Evolutionary conservation across 2,888 invertebrate species (phyloP).

Genomic region (Ichneumon xanthorius): DNA sequence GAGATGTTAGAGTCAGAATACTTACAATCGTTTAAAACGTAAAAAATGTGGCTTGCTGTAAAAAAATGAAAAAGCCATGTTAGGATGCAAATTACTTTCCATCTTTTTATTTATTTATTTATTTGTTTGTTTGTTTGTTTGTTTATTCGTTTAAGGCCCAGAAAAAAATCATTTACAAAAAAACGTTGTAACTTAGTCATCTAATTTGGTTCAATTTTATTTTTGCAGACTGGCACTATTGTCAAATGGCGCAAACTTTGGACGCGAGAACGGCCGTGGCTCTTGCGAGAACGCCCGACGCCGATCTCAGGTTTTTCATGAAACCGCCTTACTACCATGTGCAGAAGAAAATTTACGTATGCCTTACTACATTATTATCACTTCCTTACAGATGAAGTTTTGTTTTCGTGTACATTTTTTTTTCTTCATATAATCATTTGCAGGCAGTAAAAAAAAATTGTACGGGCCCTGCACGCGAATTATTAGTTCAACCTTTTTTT

Average conservation of each 20-base stretch:
- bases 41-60: too few relatives aligned
- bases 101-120: background rate
- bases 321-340: constrained; percentile 87
- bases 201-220: constrained; percentile 32
- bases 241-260: constrained; percentile 92
- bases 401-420: too few relatives aligned
- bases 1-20: too few relatives aligned
- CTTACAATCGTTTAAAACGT: too few relatives aligned
- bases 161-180: background rate
- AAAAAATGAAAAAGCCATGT: too few relatives aligned
- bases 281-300: constrained; percentile 90
- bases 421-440: too few relatives aligned
- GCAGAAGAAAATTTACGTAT: constrained; percentile 84
- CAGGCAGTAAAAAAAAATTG: too few relatives aligned
- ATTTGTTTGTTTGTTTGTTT: background rate
- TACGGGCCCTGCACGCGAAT: too few relatives aligned
- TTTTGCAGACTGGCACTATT: constrained; percentile 87
- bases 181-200: constrained; percentile 9
- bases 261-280: constrained; percentile 92
- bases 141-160: background rate
- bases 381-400: too few relatives aligned
- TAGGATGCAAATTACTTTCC: too few relatives aligned
- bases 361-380: constrained; percentile 74
- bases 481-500: too few relatives aligned
- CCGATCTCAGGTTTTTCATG: constrained; percentile 91